These are phyloP conservation scores for Drosophila colorata DNA, from an alignment of 2,888 invertebrate species.

Conservation along the genomic window DNA sequence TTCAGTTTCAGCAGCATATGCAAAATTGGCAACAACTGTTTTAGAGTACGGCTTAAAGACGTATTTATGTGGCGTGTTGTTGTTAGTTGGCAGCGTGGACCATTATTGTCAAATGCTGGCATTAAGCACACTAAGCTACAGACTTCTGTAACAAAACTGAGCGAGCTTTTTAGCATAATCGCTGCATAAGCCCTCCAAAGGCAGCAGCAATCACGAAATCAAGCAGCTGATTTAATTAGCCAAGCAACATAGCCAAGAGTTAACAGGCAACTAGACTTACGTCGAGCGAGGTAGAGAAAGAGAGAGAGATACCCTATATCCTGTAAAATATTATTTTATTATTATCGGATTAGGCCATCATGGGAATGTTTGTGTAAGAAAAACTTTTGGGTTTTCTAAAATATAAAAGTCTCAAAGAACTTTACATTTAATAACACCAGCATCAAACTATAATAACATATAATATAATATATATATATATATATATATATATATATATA, in stretches of 20 bases:
- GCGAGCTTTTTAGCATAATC: slow-evolving; percentile 40
- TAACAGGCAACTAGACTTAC: not conserved
- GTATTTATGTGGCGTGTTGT: not conserved
- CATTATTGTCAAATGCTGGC: slow-evolving; percentile 9
- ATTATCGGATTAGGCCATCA: too few species aligned
- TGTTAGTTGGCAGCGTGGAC: slow-evolving; percentile 14
- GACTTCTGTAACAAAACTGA: slow-evolving; percentile 11
- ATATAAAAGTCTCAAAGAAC: too few species aligned
- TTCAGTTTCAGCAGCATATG: slow-evolving; percentile 16
- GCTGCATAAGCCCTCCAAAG: slow-evolving; percentile 27
- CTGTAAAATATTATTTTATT: too few species aligned
- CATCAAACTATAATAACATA: too few species aligned
- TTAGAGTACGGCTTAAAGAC: not conserved
- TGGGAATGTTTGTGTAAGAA: too few species aligned
- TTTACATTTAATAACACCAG: too few species aligned
- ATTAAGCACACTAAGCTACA: slow-evolving; percentile 20
- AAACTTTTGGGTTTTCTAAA: too few species aligned
- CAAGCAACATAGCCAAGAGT: slow-evolving; percentile 1
- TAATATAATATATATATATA: too few species aligned
- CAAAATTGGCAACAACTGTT: slow-evolving; percentile 10
- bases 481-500: too few species aligned
- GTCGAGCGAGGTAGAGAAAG: too few species aligned
- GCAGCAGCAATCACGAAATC: slow-evolving; percentile 51
- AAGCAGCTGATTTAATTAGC: slow-evolving; percentile 57
- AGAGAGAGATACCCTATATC: too few species aligned